Percentiles rank a stretch among this genome's conserved stretches.
Evolutionary conservation across 2,113 vertebrate species (phyloP).

Genomic region (western clawed frog (Xenopus tropicalis)): UCB_Xtro_10.0 CM004445.2:69167001-69167500

Average conservation of each 20-base stretch:
- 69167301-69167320: not conserved
- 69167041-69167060: slow-evolving; percentile 47
- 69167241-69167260: slow-evolving; percentile 38
- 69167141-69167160: slow-evolving; percentile 42
- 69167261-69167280: not conserved
- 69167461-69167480: too few relatives aligned
- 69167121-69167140: slow-evolving; percentile 45
- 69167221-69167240: slow-evolving; percentile 16
- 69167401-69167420: too few relatives aligned
- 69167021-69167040: slow-evolving; percentile 16
- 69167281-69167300: not conserved
- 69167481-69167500: too few relatives aligned
- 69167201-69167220: slow-evolving; percentile 12
- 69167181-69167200: slow-evolving; percentile 48
- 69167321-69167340: not conserved
- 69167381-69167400: too few relatives aligned
- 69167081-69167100: slow-evolving; percentile 43
- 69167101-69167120: slow-evolving; percentile 43
- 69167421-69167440: too few relatives aligned
- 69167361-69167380: too few relatives aligned
- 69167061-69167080: slow-evolving; percentile 51
- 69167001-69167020: slow-evolving; percentile 17
- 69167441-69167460: too few relatives aligned
- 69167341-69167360: not conserved
- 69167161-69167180: slow-evolving; percentile 14